Evolutionary conservation across 2,888 invertebrate genomes (phyloP).

Genomic region (Lasius fuliginosus): DNA sequence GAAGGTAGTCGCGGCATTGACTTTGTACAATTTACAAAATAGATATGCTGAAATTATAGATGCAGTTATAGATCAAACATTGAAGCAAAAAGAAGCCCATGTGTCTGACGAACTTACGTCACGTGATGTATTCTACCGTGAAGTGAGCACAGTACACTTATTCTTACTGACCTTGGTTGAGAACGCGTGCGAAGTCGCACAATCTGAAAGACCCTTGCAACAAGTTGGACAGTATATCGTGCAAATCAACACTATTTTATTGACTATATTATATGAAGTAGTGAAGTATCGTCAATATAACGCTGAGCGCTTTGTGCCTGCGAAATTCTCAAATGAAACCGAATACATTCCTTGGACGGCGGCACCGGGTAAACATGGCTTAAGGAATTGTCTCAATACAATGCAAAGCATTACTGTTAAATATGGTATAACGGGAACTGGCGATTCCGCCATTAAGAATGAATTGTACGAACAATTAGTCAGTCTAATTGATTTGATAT

Average conservation of each 20-base stretch:
- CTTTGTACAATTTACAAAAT: slow-evolving; percentile 90
- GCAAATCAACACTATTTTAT: slow-evolving; percentile 82
- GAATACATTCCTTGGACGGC: slow-evolving; percentile 94
- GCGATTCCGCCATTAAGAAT: slow-evolving; percentile 88
- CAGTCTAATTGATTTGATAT: slow-evolving; percentile 90
- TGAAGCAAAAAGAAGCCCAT: slow-evolving; percentile 77
- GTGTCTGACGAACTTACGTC: slow-evolving; percentile 87
- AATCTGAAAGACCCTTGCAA: slow-evolving; percentile 88
- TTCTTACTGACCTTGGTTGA: slow-evolving; percentile 89
- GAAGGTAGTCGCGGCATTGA: slow-evolving; percentile 92
- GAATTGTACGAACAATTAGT: slow-evolving; percentile 91
- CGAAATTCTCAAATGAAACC: slow-evolving; percentile 81
- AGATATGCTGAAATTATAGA: slow-evolving; percentile 83
- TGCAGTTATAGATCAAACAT: slow-evolving; percentile 78
- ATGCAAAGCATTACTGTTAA: slow-evolving; percentile 84
- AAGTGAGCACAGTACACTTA: slow-evolving; percentile 90
- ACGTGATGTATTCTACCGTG: slow-evolving; percentile 92
- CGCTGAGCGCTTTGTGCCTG: slow-evolving; percentile 87
- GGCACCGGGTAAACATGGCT: slow-evolving; percentile 87
- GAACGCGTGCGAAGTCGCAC: slow-evolving; percentile 88
- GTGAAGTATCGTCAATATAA: slow-evolving; percentile 89
- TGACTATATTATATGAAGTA: slow-evolving; percentile 89
- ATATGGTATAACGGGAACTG: slow-evolving; percentile 88
- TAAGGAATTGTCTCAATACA: slow-evolving; percentile 81
- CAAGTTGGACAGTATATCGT: slow-evolving; percentile 87